Base-by-base conservation (phyloP, 2,113 vertebrate genomes). In the Todiramphus chloris region DNA sequence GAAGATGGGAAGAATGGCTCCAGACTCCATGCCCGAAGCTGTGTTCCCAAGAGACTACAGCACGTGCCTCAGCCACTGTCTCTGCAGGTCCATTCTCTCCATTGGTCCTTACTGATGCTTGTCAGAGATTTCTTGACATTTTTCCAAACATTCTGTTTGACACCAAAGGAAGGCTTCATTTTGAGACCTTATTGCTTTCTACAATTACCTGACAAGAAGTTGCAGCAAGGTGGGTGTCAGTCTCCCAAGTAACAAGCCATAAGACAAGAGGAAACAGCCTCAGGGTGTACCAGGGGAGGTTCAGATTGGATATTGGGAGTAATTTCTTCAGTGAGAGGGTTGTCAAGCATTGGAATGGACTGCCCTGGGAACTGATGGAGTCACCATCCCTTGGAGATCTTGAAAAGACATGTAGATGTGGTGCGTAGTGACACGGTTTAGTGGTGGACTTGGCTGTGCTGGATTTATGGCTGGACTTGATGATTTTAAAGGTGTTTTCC, bases 61-160 rank as follows among this genome's bases (percentile, higher is more conserved):
- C 50, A 46, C 2, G 2, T 0, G 2, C 39, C 5, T 7, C 28
- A 59, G 43, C 35, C 2, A 0, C 31, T 2, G 0, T 5, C 37
- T 44, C 46, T 53, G 46, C 21, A 11, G 7, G 14, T 70, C 66
- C 28, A 12, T 28, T 70, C 56, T 48, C 28, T 39, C 11, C 56
- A 18, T 18, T 5, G 33, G 23, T 63, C 28, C 33, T 39, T 3
- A 1, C 39, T 46, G 48, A 8, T 33, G 27, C 55, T 53, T 62
- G 6, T 37, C 37, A 44, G 53, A 69, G 37, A 53, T 53, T 87
- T 62, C 37, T 33, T 37, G 46, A 27, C 3, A 0, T 28, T 55
- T 70, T 87, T 39, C 14, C 39, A 13, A 28, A 62, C 0, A 2
- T 44, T 67, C 6, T 25, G 59, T 73, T 64, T 41, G 41, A 41